Conservation (phyloP, 2,888 invertebrate genomes). For the Crepidodera aurea region DNA sequence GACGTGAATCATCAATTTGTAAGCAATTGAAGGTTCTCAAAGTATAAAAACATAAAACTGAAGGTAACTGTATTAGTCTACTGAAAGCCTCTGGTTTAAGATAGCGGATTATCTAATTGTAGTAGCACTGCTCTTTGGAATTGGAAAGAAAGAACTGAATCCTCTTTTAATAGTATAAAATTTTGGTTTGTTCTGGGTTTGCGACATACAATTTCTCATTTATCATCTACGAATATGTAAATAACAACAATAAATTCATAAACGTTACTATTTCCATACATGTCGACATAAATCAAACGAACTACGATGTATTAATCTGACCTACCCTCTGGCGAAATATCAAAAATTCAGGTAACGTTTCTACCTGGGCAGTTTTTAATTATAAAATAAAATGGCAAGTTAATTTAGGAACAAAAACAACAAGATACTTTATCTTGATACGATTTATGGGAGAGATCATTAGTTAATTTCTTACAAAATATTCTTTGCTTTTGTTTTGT, state of each 20-base stretch:
- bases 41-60: too few relatives aligned
- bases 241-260: background rate
- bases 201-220: too few relatives aligned
- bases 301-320: constrained; percentile 10
- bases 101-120: too few relatives aligned
- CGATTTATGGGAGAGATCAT: constrained; percentile 27
- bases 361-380: constrained; percentile 31
- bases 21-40: too few relatives aligned
- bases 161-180: too few relatives aligned
- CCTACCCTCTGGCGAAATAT: constrained; percentile 9
- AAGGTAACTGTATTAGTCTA: too few relatives aligned
- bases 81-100: too few relatives aligned
- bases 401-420: constrained; percentile 22
- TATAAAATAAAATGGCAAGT: constrained; percentile 12
- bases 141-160: too few relatives aligned
- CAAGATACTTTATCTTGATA: constrained; percentile 12
- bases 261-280: background rate
- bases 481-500: background rate
- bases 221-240: background rate
- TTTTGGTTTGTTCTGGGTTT: too few relatives aligned
- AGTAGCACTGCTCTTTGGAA: too few relatives aligned
- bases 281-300: background rate
- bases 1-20: background rate
- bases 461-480: constrained; percentile 24
- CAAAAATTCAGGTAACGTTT: constrained; percentile 11